Conservation (phyloP, 2,113 vertebrate species). For the Indri indri region DNA sequence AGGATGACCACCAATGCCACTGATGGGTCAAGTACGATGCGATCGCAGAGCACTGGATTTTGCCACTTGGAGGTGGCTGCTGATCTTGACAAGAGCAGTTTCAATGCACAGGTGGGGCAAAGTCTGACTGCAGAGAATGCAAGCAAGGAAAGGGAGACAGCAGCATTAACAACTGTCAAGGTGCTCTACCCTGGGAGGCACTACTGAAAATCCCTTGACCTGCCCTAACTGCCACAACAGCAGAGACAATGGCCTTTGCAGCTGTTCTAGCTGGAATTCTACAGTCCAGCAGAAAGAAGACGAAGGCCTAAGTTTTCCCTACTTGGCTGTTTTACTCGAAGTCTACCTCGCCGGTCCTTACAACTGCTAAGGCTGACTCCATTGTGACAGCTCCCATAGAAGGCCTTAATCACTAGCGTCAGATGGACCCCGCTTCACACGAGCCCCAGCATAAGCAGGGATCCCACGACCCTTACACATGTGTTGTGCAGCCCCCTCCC, state of each 20-base stretch:
- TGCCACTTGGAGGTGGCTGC: neutral
- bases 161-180: neutral
- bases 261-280: neutral
- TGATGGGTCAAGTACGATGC: neutral
- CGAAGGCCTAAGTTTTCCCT: neutral
- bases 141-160: neutral
- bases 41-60: neutral
- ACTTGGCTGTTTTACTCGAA: neutral
- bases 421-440: neutral
- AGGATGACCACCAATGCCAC: neutral
- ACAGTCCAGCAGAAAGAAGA: neutral
- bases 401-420: neutral
- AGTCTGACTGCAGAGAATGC: neutral
- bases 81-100: neutral
- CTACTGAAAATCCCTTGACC: neutral
- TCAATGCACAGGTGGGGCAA: neutral
- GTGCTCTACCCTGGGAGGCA: neutral
- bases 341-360: neutral
- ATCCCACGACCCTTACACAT: neutral
- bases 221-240: neutral
- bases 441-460: neutral
- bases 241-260: neutral
- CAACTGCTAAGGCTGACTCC: neutral
- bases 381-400: neutral
- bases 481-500: neutral